These are phyloP conservation scores for Yasuhikotakia modesta DNA, from an alignment of 2,797 vertebrate genomes.

Conservation along the genomic window DNA sequence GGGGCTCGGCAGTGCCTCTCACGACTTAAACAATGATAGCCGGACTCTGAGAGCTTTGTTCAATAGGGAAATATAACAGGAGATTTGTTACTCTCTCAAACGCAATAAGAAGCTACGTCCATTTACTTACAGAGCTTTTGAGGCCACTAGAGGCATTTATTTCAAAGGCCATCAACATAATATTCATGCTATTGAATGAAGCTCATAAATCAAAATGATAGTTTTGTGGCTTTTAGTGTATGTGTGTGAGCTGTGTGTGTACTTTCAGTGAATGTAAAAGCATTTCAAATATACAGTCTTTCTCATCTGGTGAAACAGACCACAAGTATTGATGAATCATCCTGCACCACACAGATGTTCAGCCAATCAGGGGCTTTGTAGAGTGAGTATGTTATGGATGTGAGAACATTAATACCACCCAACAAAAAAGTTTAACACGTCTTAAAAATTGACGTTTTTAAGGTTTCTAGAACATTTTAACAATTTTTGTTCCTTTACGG, in stretches of 20 bases:
- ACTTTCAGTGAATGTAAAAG: too few species aligned
- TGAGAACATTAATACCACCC: too few species aligned
- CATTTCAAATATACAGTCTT: background rate
- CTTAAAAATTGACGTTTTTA: too few species aligned
- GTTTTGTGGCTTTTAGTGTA: background rate
- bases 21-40: constrained; percentile 35
- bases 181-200: constrained; percentile 19
- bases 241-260: background rate
- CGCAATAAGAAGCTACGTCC: constrained; percentile 23
- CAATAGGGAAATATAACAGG: constrained; percentile 31
- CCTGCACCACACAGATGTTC: background rate
- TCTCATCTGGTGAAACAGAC: background rate
- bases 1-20: constrained; percentile 13
- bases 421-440: too few species aligned
- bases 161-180: constrained; percentile 24
- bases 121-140: constrained; percentile 15
- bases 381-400: too few species aligned
- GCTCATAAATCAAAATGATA: constrained; percentile 2
- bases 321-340: background rate
- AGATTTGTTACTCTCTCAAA: constrained; percentile 45
- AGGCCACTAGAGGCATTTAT: constrained; percentile 5
- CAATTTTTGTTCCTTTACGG: too few species aligned
- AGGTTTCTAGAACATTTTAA: too few species aligned
- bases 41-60: constrained; percentile 36
- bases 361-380: too few species aligned